Evolutionary conservation across 2,888 invertebrate species (phyloP), one percentile per base, ranked within the genome.

Genomic region (Plutella xylostella): DNA sequence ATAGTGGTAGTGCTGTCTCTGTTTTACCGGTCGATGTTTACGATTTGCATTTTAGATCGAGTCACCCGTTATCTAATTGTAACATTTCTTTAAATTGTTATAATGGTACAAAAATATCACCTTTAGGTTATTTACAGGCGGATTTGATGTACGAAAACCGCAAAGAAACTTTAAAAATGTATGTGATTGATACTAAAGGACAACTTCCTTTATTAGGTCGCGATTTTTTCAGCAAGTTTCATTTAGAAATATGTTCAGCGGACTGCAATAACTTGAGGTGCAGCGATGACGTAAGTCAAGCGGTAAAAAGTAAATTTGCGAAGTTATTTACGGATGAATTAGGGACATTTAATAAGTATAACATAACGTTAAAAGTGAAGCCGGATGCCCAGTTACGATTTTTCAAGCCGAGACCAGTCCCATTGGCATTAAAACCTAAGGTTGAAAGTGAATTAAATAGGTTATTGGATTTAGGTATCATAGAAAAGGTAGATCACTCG

Each of bases 71-170:
- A n/a, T 5, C 5, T 11, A 33, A 33, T 12, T 33, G 33, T 14
- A 33, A 33, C n/a, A n/a, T 33, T n/a, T n/a, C n/a, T 12, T 33
- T 33, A 33, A 33, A 33, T 33, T 33, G 33, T 33, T 33, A 33
- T n/a, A 33, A 33, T 33, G 33, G 33, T 4, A 33, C n/a, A 6
- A 33, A 33, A 14, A 33, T 33, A 33, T n/a, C 33, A 33, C 33
- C 33, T n/a, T 33, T 33, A 14, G 33, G 33, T 33, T 33, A 14
- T n/a, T 12, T 12, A 33, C 14, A 4, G 14, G 11, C 4, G n/a
- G 9, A 9, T 11, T 4, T 33, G 4, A n/a, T n/a, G 4, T 6
- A n/a, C n/a, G 7, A 33, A 33, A 4, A 33, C 4, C 7, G n/a
- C 7, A 33, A 9, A 33, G n/a, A n/a, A 14, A n/a, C 14, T 33